These are phyloP conservation scores for Orycteropus afer DNA, from an alignment of 2,113 vertebrate species.

Conservation along the genomic window DNA sequence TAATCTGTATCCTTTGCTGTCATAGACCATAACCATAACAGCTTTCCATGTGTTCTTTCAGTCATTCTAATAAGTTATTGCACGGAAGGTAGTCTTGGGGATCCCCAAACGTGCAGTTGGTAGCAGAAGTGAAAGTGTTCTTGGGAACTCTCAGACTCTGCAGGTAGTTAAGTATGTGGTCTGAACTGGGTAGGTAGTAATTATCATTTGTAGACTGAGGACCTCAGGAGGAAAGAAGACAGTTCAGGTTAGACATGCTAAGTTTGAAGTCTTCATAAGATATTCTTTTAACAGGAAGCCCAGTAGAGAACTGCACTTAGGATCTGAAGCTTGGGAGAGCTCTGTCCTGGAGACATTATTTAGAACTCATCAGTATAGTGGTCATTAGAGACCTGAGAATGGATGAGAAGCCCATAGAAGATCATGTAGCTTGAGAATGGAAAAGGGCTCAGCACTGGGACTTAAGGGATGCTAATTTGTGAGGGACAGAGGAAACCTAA, in stretches of 20 bases:
- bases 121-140: no score
- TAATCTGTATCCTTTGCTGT: no score
- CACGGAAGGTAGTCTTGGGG: no score
- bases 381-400: neutral
- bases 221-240: neutral
- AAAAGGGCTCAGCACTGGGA: neutral
- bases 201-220: neutral
- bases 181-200: neutral
- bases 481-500: neutral
- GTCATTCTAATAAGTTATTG: no score
- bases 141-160: no score
- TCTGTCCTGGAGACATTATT: neutral
- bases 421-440: neutral
- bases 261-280: neutral
- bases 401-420: neutral
- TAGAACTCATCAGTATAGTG: neutral
- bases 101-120: no score
- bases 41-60: no score
- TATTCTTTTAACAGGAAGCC: neutral
- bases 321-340: neutral
- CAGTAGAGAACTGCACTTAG: neutral
- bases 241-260: neutral
- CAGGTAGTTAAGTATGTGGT: neutral
- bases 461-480: neutral
- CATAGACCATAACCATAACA: no score